Evolutionary conservation across 2,888 invertebrate genomes (phyloP).

Genomic region (Cabera pusaria): DNA sequence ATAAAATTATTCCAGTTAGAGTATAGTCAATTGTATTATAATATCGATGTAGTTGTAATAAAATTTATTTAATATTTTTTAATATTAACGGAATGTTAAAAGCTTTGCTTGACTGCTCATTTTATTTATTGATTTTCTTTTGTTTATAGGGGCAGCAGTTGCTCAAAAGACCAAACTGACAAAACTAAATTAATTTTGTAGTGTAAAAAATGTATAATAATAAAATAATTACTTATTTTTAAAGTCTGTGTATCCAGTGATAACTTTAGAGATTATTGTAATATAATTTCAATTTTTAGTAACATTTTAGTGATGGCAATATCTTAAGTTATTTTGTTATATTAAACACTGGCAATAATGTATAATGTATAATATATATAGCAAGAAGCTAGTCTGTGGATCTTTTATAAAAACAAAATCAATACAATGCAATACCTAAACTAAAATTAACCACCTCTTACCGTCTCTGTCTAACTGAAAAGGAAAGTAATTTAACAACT

Average conservation of each 20-base stretch:
- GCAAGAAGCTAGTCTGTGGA: too few species aligned
- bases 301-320: conserved; percentile 1
- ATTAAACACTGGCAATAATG: neutral
- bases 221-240: conserved; percentile 7
- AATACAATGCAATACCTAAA: too few species aligned
- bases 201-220: conserved; percentile 9
- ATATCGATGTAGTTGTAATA: conserved; percentile 54
- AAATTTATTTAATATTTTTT: conserved; percentile 60
- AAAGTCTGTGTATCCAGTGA: conserved; percentile 20
- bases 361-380: too few species aligned
- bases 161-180: conserved; percentile 20
- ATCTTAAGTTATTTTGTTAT: conserved; percentile 1
- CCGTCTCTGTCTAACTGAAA: too few species aligned
- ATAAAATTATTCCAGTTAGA: conserved; percentile 72
- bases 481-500: too few species aligned
- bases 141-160: conserved; percentile 5
- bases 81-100: conserved; percentile 31
- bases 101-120: conserved; percentile 14
- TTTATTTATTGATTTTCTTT: conserved; percentile 13
- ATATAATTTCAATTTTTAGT: conserved; percentile 7
- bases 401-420: too few species aligned
- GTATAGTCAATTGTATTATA: conserved; percentile 75
- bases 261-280: conserved; percentile 18
- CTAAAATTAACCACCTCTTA: too few species aligned
- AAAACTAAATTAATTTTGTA: conserved; percentile 7